Percentiles rank a stretch among this genome's conserved stretches.
These are phyloP conservation scores for Agrochola circellaris DNA, from an alignment of 2,888 invertebrate genomes.

Conservation along the genomic window DNA sequence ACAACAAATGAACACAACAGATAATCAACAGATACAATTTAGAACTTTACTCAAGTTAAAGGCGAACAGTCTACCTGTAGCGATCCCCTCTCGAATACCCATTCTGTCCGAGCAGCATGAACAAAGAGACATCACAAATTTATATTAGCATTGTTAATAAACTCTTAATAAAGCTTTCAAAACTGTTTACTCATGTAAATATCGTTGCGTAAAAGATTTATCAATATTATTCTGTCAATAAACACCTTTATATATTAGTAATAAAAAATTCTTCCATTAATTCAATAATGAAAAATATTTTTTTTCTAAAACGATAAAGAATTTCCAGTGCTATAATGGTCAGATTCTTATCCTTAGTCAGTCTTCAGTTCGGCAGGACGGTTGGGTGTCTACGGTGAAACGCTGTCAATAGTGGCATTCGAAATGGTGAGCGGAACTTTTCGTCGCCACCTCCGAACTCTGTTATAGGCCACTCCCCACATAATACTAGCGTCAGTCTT, in stretches of 20 bases:
- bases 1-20: conserved; percentile 72
- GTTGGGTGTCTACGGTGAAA: conserved; percentile 29
- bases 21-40: conserved; percentile 72
- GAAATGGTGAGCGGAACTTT: conserved; percentile 49
- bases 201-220: conserved; percentile 81
- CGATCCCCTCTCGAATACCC: conserved; percentile 87
- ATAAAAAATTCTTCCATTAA: conserved; percentile 76
- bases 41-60: conserved; percentile 68
- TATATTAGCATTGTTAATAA: conserved; percentile 75
- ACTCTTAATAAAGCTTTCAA: conserved; percentile 81
- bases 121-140: conserved; percentile 81
- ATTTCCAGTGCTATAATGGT: conserved; percentile 58
- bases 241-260: conserved; percentile 78
- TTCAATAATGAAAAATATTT: conserved; percentile 76
- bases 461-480: conserved; percentile 67
- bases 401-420: conserved; percentile 38
- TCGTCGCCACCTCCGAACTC: conserved; percentile 65
- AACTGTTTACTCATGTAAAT: conserved; percentile 80
- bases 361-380: conserved; percentile 52
- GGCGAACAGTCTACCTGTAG: conserved; percentile 83
- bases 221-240: conserved; percentile 83
- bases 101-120: conserved; percentile 88
- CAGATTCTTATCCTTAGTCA: conserved; percentile 56
- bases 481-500: conserved; percentile 79
- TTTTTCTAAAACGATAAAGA: conserved; percentile 66